Percentiles rank a stretch among this genome's conserved stretches.
phyloP scores from a whole-genome alignment of 2,797 vertebrate species.

The Labeo calbasu region DNA sequence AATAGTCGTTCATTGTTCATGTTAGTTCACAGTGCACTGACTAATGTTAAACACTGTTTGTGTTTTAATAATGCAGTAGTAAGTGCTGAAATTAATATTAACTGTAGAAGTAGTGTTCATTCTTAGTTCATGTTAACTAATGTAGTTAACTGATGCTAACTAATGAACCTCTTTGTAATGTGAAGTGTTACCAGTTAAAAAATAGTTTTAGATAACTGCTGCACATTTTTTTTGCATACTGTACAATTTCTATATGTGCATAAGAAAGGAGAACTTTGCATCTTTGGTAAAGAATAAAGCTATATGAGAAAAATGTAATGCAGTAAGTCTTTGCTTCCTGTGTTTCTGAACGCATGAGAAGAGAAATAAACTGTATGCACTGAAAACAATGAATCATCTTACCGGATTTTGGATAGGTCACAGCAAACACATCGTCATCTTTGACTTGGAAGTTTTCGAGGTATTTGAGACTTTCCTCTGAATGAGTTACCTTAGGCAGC shows the following conservation, averaged over 20 bases:
- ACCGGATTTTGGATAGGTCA: slow-evolving; percentile 81
- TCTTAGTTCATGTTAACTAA: no score
- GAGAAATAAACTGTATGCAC: slow-evolving; percentile 2
- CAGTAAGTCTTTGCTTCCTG: neutral
- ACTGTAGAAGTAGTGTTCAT: no score
- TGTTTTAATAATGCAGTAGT: no score
- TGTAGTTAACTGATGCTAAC: no score
- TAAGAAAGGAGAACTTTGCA: no score
- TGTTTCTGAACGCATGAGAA: neutral
- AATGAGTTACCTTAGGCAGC: slow-evolving; percentile 63
- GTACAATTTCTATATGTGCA: neutral
- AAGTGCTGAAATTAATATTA: no score
- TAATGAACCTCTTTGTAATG: no score
- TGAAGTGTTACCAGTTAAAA: neutral
- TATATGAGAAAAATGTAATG: neutral
- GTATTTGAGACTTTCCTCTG: slow-evolving; percentile 66
- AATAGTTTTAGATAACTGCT: neutral
- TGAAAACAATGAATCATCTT: slow-evolving; percentile 12
- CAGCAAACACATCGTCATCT: slow-evolving; percentile 71
- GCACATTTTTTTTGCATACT: neutral
- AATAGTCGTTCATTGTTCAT: no score
- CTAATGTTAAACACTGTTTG: no score
- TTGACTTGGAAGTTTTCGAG: slow-evolving; percentile 65
- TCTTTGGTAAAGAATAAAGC: neutral
- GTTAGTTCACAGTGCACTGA: no score